phyloP scores from a whole-genome alignment of 2,797 vertebrate species.

The Rhabdomys pumilio region DNA sequence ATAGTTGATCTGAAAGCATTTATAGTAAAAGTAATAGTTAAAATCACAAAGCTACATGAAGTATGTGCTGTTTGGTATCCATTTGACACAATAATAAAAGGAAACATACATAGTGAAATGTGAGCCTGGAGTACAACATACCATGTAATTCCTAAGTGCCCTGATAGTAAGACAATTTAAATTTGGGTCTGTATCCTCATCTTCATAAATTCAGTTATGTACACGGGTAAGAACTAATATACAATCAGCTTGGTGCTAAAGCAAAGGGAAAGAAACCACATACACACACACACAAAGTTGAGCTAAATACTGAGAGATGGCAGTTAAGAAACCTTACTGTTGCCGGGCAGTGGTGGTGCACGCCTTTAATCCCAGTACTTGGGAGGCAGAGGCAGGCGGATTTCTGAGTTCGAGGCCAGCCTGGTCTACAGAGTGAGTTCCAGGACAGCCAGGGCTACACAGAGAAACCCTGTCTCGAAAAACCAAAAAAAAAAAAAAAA shows the following conservation, averaged over 20 bases:
- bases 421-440: too few species aligned
- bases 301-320: background rate
- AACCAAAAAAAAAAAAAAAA: too few species aligned
- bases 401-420: too few species aligned
- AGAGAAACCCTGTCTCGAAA: too few species aligned
- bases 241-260: background rate
- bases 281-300: background rate
- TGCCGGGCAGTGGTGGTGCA: background rate
- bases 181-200: constrained; percentile 23
- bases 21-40: background rate
- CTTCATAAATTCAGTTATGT: background rate
- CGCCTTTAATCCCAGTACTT: too few species aligned
- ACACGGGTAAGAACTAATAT: background rate
- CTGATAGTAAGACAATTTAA: constrained; percentile 16
- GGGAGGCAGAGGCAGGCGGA: too few species aligned
- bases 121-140: background rate
- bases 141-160: background rate
- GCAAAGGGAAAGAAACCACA: background rate
- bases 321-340: background rate
- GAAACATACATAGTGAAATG: constrained; percentile 6
- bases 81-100: background rate
- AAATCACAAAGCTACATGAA: background rate
- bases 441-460: too few species aligned
- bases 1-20: background rate
- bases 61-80: background rate